Conservation (phyloP, 1,140 invertebrate species). For the Mercenaria mercenaria region DNA sequence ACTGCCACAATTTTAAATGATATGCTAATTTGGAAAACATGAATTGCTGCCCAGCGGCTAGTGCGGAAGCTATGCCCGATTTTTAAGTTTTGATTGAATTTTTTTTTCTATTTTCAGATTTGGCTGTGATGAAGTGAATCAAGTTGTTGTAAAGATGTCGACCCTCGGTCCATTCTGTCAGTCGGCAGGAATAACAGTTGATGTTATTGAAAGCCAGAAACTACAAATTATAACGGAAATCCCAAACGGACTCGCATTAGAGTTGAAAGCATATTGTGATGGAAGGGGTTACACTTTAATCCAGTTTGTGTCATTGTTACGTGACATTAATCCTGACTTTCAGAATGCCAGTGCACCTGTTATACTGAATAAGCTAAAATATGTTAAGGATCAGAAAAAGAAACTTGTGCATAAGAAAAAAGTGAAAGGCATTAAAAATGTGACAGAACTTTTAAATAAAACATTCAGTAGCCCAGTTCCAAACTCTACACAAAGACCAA, state of each 20-base stretch:
- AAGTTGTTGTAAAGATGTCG: background rate
- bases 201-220: background rate
- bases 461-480: background rate
- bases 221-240: background rate
- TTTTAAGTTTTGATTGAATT: no score
- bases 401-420: background rate
- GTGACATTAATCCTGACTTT: background rate
- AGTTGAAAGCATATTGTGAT: background rate
- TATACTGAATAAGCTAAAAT: background rate
- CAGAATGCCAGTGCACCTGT: background rate
- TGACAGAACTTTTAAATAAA: background rate
- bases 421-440: background rate
- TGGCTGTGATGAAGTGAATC: no score
- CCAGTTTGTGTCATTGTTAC: background rate
- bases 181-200: background rate
- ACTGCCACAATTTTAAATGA: no score
- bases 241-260: background rate
- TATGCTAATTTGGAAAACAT: no score
- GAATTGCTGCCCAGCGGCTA: no score
- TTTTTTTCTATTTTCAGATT: no score
- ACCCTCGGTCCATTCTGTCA: background rate
- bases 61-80: no score
- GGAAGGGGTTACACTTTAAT: background rate
- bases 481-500: background rate
- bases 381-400: background rate